Conservation (phyloP, 2,888 invertebrate species). For the Eilema griseolum region DNA sequence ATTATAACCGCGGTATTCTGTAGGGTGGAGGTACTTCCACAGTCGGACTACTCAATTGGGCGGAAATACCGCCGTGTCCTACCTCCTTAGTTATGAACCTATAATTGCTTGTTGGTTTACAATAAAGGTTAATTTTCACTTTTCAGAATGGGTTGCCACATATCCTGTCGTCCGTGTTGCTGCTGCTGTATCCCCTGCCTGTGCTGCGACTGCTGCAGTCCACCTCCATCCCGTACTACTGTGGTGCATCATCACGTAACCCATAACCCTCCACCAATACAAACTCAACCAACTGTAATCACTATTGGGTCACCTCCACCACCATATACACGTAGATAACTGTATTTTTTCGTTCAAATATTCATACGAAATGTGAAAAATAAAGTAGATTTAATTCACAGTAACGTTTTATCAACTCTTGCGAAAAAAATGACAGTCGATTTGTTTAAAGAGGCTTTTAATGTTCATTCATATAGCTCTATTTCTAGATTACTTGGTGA, state of each 20-base stretch:
- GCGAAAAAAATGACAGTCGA: neutral
- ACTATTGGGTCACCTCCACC: conserved; percentile 15
- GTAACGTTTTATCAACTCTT: neutral
- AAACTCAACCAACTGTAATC: conserved; percentile 24
- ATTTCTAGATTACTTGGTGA: no score
- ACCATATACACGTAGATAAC: conserved; percentile 12
- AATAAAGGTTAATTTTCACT: neutral
- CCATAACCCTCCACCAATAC: conserved; percentile 40
- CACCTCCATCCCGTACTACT: conserved; percentile 53
- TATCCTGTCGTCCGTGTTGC: conserved; percentile 79
- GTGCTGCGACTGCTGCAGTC: conserved; percentile 77
- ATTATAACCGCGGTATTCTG: no score
- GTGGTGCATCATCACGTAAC: conserved; percentile 63
- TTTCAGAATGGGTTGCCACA: conserved; percentile 75
- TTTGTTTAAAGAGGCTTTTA: neutral
- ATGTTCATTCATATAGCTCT: no score
- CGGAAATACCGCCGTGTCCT: no score
- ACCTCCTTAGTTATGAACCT: no score
- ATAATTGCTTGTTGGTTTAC: neutral
- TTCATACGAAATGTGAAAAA: neutral
- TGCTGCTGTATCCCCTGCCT: conserved; percentile 78
- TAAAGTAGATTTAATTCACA: neutral
- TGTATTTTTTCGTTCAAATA: neutral
- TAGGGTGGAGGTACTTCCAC: no score
- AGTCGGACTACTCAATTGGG: no score